phyloP scores from a whole-genome alignment of 2,888 invertebrate species.

The Heliconius hortense region DNA sequence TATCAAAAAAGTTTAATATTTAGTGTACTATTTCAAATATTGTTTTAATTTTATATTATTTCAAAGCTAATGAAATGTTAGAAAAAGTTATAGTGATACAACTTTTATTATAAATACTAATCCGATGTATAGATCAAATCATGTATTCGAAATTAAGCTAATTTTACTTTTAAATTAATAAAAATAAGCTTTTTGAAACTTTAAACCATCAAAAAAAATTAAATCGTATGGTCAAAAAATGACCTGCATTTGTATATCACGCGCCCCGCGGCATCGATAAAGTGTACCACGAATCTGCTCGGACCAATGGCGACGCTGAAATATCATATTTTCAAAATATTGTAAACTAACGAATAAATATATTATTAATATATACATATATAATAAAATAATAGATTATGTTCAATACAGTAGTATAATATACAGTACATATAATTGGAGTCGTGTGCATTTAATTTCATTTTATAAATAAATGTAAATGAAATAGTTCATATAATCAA shows the following conservation, averaged over 20 bases:
- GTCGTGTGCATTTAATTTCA: slow-evolving; percentile 15
- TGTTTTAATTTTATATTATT: background rate
- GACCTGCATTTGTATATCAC: slow-evolving; percentile 62
- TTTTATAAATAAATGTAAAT: slow-evolving; percentile 10
- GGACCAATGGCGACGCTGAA: slow-evolving; percentile 80
- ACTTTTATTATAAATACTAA: background rate
- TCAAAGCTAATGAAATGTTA: background rate
- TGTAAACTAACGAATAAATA: slow-evolving; percentile 3
- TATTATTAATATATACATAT: slow-evolving; percentile 12
- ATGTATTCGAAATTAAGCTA: background rate
- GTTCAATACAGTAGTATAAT: too few relatives aligned
- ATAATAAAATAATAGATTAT: slow-evolving; percentile 4
- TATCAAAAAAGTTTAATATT: background rate
- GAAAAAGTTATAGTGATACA: background rate
- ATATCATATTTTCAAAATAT: slow-evolving; percentile 37
- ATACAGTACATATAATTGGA: background rate
- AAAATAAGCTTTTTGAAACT: background rate
- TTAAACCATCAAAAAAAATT: slow-evolving; percentile 31
- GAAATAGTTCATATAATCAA: slow-evolving; percentile 25
- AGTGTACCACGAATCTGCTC: slow-evolving; percentile 80
- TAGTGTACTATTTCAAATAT: background rate
- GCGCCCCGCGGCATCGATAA: slow-evolving; percentile 78
- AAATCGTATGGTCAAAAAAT: slow-evolving; percentile 44
- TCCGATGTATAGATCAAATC: background rate
- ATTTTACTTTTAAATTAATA: background rate